A percentile compares a stretch with the other conserved stretches of the same genome.
These are phyloP conservation scores for Patagioenas fasciata DNA, from an alignment of 2,113 vertebrate genomes.

Conservation along the genomic window DNA sequence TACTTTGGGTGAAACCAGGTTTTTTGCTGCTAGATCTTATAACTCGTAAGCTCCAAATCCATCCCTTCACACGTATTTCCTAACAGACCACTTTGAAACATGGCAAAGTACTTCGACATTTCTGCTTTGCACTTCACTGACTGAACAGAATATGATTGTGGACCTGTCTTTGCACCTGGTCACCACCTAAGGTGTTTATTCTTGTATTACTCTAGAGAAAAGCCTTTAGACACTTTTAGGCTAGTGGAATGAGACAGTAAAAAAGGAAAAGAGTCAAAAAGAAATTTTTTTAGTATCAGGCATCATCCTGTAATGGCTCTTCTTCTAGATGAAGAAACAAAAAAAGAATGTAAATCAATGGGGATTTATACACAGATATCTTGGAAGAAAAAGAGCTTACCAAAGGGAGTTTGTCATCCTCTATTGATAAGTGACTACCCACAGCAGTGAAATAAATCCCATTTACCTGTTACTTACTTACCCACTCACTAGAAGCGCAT, in stretches of 20 bases:
- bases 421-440: background rate
- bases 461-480: conserved; percentile 74
- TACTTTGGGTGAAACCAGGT: background rate
- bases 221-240: background rate
- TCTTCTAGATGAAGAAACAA: background rate
- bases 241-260: background rate
- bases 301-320: background rate
- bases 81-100: background rate
- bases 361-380: background rate
- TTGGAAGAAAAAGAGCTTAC: background rate
- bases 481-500: conserved; percentile 84
- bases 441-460: background rate
- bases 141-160: background rate
- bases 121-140: background rate
- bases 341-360: background rate
- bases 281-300: background rate
- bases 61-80: background rate
- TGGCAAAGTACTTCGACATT: background rate
- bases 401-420: background rate
- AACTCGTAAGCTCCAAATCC: background rate
- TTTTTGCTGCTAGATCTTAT: background rate
- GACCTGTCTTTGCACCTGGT: background rate
- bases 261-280: background rate
- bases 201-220: background rate
- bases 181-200: background rate